These are phyloP conservation scores for Leptopilina myrica DNA, from an alignment of 2,888 invertebrate species.

Conservation along the genomic window DNA sequence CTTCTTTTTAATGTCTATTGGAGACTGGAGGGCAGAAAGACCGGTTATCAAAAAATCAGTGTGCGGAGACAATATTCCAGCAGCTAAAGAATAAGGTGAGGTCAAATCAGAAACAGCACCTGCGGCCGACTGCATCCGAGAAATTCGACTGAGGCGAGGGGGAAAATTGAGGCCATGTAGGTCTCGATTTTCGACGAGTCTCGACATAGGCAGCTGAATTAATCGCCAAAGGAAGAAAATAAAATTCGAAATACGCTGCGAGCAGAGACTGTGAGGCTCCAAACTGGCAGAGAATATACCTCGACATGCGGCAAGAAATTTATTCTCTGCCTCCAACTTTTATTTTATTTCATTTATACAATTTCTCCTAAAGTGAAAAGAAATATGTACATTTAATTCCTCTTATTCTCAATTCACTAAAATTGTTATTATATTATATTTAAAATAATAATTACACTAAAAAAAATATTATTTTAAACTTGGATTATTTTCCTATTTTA, in stretches of 20 bases:
- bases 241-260: neutral
- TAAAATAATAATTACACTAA: too few relatives aligned
- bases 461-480: too few relatives aligned
- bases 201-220: slow-evolving; percentile 18
- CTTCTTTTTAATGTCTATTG: neutral
- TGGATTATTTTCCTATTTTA: too few relatives aligned
- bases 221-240: slow-evolving; percentile 8
- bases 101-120: slow-evolving; percentile 29
- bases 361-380: too few relatives aligned
- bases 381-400: too few relatives aligned
- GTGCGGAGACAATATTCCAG: slow-evolving; percentile 19
- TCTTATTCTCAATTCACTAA: too few relatives aligned
- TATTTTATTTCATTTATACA: too few relatives aligned
- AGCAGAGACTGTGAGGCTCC: neutral
- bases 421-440: too few relatives aligned
- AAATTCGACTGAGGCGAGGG: neutral
- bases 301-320: neutral
- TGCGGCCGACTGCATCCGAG: neutral
- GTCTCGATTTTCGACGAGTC: neutral
- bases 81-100: slow-evolving; percentile 29
- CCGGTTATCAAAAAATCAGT: slow-evolving; percentile 16
- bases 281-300: neutral
- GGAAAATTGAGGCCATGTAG: neutral
- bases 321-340: neutral
- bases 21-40: neutral